These are phyloP conservation scores for Scalopus aquaticus DNA, from an alignment of 2,113 vertebrate genomes.

Conservation along the genomic window DNA sequence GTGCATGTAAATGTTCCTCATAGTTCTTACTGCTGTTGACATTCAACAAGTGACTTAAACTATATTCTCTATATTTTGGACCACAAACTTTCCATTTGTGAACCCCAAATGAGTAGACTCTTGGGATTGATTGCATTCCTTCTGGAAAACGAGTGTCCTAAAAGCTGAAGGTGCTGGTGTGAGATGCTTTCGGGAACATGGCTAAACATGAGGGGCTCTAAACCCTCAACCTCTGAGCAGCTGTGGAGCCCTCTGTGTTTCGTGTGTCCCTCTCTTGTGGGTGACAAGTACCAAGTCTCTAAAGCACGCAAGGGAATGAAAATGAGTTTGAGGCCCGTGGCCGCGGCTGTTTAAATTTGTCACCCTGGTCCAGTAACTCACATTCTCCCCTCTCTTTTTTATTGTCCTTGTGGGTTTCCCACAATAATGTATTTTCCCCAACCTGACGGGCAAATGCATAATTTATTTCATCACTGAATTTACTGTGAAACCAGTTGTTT, in stretches of 20 bases:
- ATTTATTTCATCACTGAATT: constrained; percentile 71
- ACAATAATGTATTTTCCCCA: constrained; percentile 56
- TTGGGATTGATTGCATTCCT: not conserved
- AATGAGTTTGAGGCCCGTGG: constrained; percentile 67
- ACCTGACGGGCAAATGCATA: constrained; percentile 58
- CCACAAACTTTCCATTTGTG: not conserved
- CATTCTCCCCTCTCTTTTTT: constrained; percentile 71
- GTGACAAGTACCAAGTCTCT: constrained; percentile 76
- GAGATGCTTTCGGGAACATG: not conserved
- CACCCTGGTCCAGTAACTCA: constrained; percentile 77
- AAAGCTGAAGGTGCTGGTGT: not conserved
- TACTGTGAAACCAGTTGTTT: constrained; percentile 66
- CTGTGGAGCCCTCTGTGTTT: constrained; percentile 70
- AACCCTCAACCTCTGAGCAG: constrained; percentile 66
- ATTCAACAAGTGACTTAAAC: not conserved
- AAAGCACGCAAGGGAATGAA: constrained; percentile 70
- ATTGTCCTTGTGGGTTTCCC: constrained; percentile 70
- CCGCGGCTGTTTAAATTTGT: constrained; percentile 83
- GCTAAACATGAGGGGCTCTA: constrained; percentile 25
- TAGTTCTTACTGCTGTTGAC: not conserved
- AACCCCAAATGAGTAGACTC: not conserved
- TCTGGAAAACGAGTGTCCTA: not conserved
- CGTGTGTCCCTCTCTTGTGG: constrained; percentile 75
- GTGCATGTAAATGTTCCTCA: not conserved
- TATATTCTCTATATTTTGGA: not conserved